Evolutionary conservation across 2,888 invertebrate species (phyloP).

Genomic region (Pycnomerus fuliginosus): DNA sequence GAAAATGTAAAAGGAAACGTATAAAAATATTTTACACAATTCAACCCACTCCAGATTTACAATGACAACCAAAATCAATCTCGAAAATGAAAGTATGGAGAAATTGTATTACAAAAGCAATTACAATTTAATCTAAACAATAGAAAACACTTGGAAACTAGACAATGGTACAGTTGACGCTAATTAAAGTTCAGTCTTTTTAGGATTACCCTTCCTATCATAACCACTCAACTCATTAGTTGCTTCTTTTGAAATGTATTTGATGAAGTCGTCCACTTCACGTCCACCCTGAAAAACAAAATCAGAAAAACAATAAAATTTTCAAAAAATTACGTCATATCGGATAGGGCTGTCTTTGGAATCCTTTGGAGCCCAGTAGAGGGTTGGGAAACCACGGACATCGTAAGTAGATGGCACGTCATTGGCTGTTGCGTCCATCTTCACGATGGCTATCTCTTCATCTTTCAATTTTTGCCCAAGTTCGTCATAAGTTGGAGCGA

Average conservation of each 20-base stretch:
- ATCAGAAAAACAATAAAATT: conserved; percentile 1
- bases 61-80: too few relatives aligned
- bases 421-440: conserved; percentile 98
- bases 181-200: conserved; percentile 66
- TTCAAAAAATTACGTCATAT: conserved; percentile 67
- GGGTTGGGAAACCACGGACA: conserved; percentile 96
- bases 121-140: too few relatives aligned
- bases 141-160: too few relatives aligned
- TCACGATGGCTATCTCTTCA: conserved; percentile 90
- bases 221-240: conserved; percentile 84
- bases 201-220: conserved; percentile 78
- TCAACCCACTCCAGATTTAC: too few relatives aligned
- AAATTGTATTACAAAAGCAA: too few relatives aligned
- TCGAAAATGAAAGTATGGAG: too few relatives aligned
- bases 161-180: too few relatives aligned
- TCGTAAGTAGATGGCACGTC: conserved; percentile 91
- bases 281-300: conserved; percentile 76
- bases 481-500: conserved; percentile 92
- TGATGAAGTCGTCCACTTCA: conserved; percentile 89
- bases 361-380: conserved; percentile 93
- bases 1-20: too few relatives aligned
- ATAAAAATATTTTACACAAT: too few relatives aligned
- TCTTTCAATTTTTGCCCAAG: conserved; percentile 77
- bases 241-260: conserved; percentile 90
- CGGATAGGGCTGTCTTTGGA: conserved; percentile 73